Conservation (phyloP, 2,888 invertebrate species). For the Orthosia incerta region DNA sequence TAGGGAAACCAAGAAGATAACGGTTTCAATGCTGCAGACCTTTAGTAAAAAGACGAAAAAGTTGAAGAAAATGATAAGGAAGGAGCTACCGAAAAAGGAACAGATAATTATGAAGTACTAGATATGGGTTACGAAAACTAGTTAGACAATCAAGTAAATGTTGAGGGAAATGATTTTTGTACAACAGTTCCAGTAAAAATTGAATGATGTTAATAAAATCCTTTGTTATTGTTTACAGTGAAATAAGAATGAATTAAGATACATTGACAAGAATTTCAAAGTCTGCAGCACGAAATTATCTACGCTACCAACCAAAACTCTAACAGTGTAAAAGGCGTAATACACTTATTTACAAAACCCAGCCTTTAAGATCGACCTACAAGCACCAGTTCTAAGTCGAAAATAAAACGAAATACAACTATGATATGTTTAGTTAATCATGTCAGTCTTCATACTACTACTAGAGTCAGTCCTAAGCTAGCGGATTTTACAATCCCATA, state of each 20-base stretch:
- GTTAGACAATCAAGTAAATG: not conserved
- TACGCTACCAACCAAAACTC: conserved; percentile 73
- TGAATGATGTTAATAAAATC: not conserved
- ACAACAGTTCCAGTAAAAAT: conserved; percentile 10
- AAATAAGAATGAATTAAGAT: not conserved
- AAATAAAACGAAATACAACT: conserved; percentile 88
- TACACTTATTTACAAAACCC: conserved; percentile 90
- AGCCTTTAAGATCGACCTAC: conserved; percentile 91
- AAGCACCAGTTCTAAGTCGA: conserved; percentile 91
- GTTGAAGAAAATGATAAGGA: conserved; percentile 6
- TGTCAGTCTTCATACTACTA: conserved; percentile 90
- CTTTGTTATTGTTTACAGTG: not conserved
- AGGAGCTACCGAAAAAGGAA: not conserved
- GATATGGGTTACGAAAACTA: not conserved
- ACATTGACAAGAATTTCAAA: conserved; percentile 26
- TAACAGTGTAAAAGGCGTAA: conserved; percentile 88
- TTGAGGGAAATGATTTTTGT: conserved; percentile 11
- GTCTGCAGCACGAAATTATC: conserved; percentile 70
- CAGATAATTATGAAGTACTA: conserved; percentile 33
- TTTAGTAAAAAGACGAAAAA: conserved; percentile 25
- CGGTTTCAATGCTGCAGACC: conserved; percentile 70
- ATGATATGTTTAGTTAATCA: conserved; percentile 89
- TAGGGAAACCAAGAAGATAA: conserved; percentile 65
- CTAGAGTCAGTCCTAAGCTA: conserved; percentile 90
- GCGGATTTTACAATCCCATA: conserved; percentile 89